phyloP scores from a whole-genome alignment of 2,797 vertebrate genomes.

The Gallinago solitaria region DNA sequence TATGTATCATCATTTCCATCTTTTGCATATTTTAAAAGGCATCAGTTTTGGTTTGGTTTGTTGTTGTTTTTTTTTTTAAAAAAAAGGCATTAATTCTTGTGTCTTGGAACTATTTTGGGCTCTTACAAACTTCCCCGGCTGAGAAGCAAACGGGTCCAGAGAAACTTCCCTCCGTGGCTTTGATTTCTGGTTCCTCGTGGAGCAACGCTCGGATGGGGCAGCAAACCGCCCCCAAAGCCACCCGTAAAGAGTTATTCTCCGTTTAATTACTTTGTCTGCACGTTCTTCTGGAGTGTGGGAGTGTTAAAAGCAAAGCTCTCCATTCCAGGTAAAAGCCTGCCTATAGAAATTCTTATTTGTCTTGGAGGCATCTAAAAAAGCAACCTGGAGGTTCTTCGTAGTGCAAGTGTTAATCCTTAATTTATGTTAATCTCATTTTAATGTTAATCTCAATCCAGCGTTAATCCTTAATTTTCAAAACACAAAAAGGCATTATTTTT shows the following conservation, averaged over 20 bases:
- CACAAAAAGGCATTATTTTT: neutral
- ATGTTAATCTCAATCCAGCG: neutral
- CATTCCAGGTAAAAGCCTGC: neutral
- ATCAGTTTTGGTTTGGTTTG: neutral
- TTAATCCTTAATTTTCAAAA: conserved; percentile 44
- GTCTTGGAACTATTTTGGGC: neutral
- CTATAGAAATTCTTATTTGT: neutral
- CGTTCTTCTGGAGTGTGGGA: neutral
- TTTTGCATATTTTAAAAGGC: neutral
- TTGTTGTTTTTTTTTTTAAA: neutral
- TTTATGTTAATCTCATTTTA: neutral
- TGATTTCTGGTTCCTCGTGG: neutral
- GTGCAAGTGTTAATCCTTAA: neutral
- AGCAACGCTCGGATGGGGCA: neutral
- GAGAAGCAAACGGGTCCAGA: neutral
- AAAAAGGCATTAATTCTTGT: neutral
- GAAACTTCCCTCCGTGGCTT: neutral
- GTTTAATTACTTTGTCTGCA: neutral
- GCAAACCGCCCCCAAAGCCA: neutral
- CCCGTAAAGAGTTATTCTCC: neutral
- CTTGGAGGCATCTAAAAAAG: neutral
- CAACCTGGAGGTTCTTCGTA: neutral
- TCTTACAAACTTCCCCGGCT: accelerated
- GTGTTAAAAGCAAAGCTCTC: neutral
- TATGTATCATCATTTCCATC: neutral